Percentiles rank a stretch among this genome's conserved stretches.
phyloP scores from a whole-genome alignment of 30 jellyfish, hydroid and myxozoan genomes.

The Hydractinia echinata region DNA sequence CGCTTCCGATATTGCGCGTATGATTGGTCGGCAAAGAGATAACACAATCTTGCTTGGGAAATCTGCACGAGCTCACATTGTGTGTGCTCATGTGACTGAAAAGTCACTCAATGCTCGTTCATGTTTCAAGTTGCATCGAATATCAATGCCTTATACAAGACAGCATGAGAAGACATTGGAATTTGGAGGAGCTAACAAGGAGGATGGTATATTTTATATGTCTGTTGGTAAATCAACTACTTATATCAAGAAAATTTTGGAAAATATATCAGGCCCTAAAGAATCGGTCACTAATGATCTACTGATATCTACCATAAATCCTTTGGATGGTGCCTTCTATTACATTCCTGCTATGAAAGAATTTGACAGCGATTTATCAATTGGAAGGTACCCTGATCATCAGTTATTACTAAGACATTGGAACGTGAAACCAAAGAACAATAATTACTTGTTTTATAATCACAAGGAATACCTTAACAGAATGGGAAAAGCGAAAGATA shows the following conservation, averaged over 20 bases:
- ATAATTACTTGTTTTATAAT: slow-evolving; percentile 18
- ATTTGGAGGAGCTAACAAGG: slow-evolving; percentile 34
- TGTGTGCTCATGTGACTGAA: slow-evolving; percentile 11
- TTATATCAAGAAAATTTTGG: slow-evolving; percentile 6
- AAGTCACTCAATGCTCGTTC: slow-evolving; percentile 1
- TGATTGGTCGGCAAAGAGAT: slow-evolving; percentile 31
- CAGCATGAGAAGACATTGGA: background rate
- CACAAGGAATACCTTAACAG: slow-evolving; percentile 28
- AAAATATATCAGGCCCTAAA: slow-evolving; percentile 5
- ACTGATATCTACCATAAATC: slow-evolving; percentile 2
- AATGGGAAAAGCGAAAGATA: background rate
- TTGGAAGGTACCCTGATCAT: background rate
- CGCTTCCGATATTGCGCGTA: slow-evolving; percentile 18
- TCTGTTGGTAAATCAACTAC: slow-evolving; percentile 19
- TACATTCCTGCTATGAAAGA: slow-evolving; percentile 28
- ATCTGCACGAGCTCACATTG: slow-evolving; percentile 15
- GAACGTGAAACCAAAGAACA: slow-evolving; percentile 12
- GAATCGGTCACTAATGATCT: slow-evolving; percentile 9
- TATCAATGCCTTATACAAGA: slow-evolving; percentile 24
- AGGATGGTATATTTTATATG: slow-evolving; percentile 26
- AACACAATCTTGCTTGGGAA: slow-evolving; percentile 20
- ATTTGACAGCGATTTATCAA: background rate
- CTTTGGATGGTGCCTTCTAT: slow-evolving; percentile 23
- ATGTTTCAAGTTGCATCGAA: slow-evolving; percentile 17
- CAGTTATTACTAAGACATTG: slow-evolving; percentile 16